These are phyloP conservation scores for Acronicta aceris DNA, from an alignment of 2,888 invertebrate species.

Conservation along the genomic window DNA sequence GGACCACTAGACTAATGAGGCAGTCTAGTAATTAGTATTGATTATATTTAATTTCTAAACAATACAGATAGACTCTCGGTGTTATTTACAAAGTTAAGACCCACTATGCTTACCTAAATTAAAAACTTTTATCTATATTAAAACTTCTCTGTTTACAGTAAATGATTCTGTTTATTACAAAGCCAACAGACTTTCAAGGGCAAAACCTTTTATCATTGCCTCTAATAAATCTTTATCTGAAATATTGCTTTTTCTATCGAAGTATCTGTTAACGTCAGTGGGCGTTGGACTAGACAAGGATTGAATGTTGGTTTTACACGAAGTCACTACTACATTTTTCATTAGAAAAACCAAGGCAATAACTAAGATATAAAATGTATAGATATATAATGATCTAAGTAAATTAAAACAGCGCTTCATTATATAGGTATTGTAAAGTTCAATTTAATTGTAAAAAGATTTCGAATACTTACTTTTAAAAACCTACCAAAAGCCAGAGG, in stretches of 20 bases:
- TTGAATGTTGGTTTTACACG: slow-evolving; percentile 1
- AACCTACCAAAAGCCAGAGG: too few relatives aligned
- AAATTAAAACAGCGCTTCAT: neutral
- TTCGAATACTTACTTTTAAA: neutral
- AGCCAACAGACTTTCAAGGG: slow-evolving; percentile 1
- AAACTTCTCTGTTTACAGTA: neutral
- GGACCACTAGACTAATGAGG: too few relatives aligned
- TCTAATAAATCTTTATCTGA: neutral
- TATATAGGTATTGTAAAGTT: neutral
- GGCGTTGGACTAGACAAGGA: neutral
- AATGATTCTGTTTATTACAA: neutral
- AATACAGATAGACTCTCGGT: neutral
- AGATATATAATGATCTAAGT: neutral
- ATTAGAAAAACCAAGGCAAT: neutral
- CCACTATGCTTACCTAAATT: neutral
- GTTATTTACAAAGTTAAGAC: neutral
- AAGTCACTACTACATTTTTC: neutral
- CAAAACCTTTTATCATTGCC: slow-evolving; percentile 1
- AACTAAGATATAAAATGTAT: too few relatives aligned
- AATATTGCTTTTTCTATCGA: slow-evolving; percentile 4
- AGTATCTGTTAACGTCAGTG: slow-evolving; percentile 26
- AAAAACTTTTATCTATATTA: neutral
- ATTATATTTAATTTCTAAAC: neutral
- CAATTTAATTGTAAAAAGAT: too few relatives aligned
- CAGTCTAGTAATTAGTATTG: too few relatives aligned